Conservation (phyloP, 2,797 vertebrate genomes). For the Esox masquinongy region DNA sequence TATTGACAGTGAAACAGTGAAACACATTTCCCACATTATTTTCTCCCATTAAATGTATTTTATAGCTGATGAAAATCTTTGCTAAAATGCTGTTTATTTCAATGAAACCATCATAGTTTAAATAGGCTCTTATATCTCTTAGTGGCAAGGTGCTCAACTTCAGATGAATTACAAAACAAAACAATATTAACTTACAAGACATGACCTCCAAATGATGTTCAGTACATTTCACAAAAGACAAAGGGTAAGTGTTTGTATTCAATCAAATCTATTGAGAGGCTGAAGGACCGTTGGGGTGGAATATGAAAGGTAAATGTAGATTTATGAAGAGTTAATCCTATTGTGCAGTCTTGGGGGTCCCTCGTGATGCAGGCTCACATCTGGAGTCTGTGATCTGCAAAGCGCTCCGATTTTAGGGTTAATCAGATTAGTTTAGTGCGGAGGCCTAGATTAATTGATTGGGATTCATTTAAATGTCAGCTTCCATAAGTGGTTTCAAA, state of each 20-base stretch:
- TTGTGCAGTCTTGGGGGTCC: not conserved
- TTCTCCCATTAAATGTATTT: too few species aligned
- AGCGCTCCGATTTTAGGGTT: slow-evolving; percentile 13
- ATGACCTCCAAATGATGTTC: not conserved
- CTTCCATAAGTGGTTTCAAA: slow-evolving; percentile 30
- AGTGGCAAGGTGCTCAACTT: not conserved
- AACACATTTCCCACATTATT: too few species aligned
- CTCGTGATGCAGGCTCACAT: not conserved
- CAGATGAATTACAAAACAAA: not conserved
- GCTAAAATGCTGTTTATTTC: too few species aligned
- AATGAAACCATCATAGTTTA: too few species aligned
- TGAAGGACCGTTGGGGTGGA: not conserved
- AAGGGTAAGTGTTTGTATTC: not conserved
- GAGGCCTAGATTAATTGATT: slow-evolving; percentile 39
- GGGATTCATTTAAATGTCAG: slow-evolving; percentile 45
- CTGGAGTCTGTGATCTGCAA: slow-evolving; percentile 6
- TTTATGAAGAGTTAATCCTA: not conserved
- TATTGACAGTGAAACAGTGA: too few species aligned
- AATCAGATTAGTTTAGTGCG: slow-evolving; percentile 38
- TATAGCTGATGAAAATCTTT: too few species aligned
- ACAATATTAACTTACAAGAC: not conserved
- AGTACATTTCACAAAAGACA: not conserved
- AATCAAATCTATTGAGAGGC: not conserved
- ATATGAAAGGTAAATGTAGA: not conserved
- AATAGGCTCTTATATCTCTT: not conserved